Evolutionary conservation across 2,113 vertebrate genomes (phyloP).

Genomic region (Ptilonorhynchus violaceus): DNA sequence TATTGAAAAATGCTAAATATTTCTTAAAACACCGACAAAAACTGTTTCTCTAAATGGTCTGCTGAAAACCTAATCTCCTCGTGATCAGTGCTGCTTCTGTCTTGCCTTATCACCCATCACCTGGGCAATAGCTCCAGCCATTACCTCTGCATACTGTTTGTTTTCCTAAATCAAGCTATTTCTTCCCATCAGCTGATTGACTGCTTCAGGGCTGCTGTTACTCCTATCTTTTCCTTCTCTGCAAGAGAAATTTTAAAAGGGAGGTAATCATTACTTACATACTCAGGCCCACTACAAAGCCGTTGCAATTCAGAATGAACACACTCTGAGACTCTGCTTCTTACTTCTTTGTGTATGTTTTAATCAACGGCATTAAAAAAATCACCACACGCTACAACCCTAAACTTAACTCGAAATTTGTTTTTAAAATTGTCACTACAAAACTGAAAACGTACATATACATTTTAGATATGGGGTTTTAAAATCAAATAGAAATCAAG

Average conservation of each 20-base stretch:
- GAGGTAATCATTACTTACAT: not conserved
- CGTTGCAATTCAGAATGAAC: not conserved
- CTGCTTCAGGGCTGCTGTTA: not conserved
- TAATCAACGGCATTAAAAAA: not conserved
- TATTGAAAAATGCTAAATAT: not conserved
- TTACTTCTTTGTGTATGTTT: not conserved
- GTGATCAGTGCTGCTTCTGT: not conserved
- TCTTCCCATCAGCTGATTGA: not conserved
- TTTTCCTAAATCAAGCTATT: slow-evolving; percentile 7
- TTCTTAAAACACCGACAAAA: not conserved
- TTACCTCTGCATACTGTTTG: not conserved
- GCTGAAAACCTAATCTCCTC: not conserved
- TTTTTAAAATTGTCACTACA: not conserved
- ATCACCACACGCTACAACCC: not conserved
- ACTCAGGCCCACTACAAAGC: not conserved
- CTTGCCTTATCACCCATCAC: not conserved
- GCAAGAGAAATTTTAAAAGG: not conserved
- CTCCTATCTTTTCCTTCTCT: not conserved
- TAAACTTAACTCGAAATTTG: not conserved
- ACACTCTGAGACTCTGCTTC: not conserved
- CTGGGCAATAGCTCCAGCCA: not conserved
- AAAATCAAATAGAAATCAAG: not conserved
- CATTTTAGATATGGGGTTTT: not conserved
- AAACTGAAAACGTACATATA: not conserved
- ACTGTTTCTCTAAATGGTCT: not conserved